Evolutionary conservation across 1,140 invertebrate species (phyloP).

Genomic region (Dreissena polymorpha): DNA sequence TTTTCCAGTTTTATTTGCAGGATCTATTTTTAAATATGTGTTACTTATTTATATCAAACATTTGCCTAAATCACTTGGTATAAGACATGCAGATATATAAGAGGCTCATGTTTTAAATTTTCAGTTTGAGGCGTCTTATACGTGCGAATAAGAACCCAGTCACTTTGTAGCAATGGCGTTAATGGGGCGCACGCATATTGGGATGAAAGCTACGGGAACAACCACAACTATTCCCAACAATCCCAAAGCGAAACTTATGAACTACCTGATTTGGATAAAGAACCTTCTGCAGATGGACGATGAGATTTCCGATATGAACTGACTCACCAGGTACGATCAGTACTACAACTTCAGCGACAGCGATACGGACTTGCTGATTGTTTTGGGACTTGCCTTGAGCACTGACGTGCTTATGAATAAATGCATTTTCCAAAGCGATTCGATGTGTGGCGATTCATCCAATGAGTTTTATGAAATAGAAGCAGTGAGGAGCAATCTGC

Average conservation of each 20-base stretch:
- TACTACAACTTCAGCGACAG: conserved; percentile 46
- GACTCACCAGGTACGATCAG: conserved; percentile 47
- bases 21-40: too few species aligned
- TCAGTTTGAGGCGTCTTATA: too few species aligned
- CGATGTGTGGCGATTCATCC: conserved; percentile 54
- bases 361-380: conserved; percentile 50
- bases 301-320: conserved; percentile 27
- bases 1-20: too few species aligned
- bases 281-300: conserved; percentile 58
- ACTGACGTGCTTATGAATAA: conserved; percentile 62
- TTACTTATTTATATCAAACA: too few species aligned
- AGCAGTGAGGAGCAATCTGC: conserved; percentile 49
- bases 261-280: conserved; percentile 64
- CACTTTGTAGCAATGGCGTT: conserved; percentile 15
- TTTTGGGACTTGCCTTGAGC: conserved; percentile 52
- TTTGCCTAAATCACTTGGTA: too few species aligned
- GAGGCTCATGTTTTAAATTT: too few species aligned
- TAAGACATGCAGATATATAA: too few species aligned
- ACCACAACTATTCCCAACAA: conserved; percentile 54
- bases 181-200: not conserved
- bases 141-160: too few species aligned
- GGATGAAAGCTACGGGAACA: conserved; percentile 49
- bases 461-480: conserved; percentile 64
- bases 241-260: conserved; percentile 61
- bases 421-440: conserved; percentile 61